phyloP scores from a whole-genome alignment of 2,888 invertebrate species.

The Euplexia lucipara region DNA sequence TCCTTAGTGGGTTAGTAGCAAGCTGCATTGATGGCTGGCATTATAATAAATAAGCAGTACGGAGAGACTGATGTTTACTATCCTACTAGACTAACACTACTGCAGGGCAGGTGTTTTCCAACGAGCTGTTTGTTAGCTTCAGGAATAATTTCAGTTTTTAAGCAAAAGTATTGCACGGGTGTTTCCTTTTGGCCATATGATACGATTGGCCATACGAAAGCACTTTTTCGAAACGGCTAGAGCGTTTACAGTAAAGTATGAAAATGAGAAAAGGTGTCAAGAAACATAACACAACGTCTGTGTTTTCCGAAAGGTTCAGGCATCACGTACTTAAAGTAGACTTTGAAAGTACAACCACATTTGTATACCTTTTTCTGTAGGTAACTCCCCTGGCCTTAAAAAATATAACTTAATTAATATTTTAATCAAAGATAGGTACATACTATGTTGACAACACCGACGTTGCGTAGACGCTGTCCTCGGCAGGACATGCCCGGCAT shows the following conservation, averaged over 20 bases:
- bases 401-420: conserved; percentile 31
- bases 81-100: conserved; percentile 12
- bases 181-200: background rate
- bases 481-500: conserved; percentile 58
- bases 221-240: background rate
- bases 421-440: conserved; percentile 29
- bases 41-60: conserved; percentile 21
- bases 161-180: background rate
- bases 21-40: conserved; percentile 14
- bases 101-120: too few species aligned
- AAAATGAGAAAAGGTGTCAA: background rate
- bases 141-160: background rate
- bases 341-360: too few species aligned
- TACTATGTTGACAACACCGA: conserved; percentile 55
- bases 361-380: too few species aligned
- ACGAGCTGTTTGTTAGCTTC: conserved; percentile 2
- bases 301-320: too few species aligned
- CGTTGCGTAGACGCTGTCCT: conserved; percentile 65
- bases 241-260: background rate
- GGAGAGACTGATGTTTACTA: conserved; percentile 14
- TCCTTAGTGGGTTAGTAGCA: conserved; percentile 27
- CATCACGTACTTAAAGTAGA: too few species aligned
- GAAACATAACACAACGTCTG: too few species aligned
- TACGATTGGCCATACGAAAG: too few species aligned
- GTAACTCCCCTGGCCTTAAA: too few species aligned